These are phyloP conservation scores for Chironomus riparius DNA, from an alignment of 2,888 invertebrate species.

Conservation along the genomic window DNA sequence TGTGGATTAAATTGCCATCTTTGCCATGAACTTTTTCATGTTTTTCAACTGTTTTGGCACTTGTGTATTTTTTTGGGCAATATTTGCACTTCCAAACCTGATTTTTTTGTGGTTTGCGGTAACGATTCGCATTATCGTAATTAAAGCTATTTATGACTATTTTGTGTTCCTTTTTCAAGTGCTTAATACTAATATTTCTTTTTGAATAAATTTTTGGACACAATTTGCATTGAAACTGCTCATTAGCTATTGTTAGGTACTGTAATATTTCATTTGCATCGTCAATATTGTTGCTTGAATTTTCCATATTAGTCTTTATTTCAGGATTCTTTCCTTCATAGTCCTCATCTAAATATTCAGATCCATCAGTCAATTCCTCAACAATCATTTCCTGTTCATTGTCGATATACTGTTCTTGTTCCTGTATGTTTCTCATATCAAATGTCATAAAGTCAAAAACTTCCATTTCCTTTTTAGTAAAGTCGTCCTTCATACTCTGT, in stretches of 20 bases:
- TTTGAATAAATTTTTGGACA: constrained; percentile 39
- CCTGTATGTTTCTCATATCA: constrained; percentile 2
- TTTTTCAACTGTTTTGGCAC: not conserved
- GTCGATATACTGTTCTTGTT: not conserved
- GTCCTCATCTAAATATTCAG: not conserved
- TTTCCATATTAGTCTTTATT: not conserved
- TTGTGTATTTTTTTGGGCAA: constrained; percentile 38
- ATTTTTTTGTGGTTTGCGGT: constrained; percentile 5
- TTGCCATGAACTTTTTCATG: constrained; percentile 28
- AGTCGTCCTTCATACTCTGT: not conserved
- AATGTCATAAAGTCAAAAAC: not conserved
- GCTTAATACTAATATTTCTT: not conserved
- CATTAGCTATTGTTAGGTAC: not conserved
- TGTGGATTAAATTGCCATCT: constrained; percentile 38
- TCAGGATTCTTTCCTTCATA: not conserved
- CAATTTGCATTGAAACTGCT: constrained; percentile 33
- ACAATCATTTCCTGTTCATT: not conserved
- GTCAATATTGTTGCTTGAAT: not conserved
- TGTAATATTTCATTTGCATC: not conserved
- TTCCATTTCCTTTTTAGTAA: constrained; percentile 7
- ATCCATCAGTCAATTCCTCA: not conserved
- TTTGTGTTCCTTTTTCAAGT: constrained; percentile 4
- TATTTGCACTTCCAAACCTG: constrained; percentile 33
- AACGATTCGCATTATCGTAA: constrained; percentile 2
- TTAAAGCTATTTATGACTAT: not conserved